Base-by-base conservation (phyloP, 2,888 invertebrate genomes). In the Oxyscelio sp. region DNA sequence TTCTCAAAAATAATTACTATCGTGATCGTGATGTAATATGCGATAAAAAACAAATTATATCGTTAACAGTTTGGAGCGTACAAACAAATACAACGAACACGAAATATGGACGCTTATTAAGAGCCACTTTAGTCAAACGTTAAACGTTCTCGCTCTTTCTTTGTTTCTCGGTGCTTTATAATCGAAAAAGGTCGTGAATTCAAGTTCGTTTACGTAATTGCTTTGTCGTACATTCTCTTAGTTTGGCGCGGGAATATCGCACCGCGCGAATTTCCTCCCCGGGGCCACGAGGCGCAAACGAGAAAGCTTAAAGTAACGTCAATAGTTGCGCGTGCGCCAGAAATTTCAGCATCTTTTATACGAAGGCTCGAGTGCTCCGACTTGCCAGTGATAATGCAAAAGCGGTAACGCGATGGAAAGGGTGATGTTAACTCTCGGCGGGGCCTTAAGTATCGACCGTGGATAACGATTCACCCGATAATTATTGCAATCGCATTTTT, bases 401-500 rank as follows among this genome's bases (percentile, higher is more conserved):
- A 9, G 13, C 19, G 27, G 48, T 48, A 45, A 45, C 63, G 63
- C 27, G 24, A 63, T 17, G 63, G 31, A n/a, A 9, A 63, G 48
- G 63, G 45, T 27, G 27, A 48, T 45, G 17, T 63, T 19, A 17
- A 27, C 45, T n/a, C 17, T 63, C 34, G n/a, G 58, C 38, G 13
- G 40, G 8, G 19, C 48, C 50, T 50, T 22, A 19, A 54, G 24
- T 27, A 54, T 54, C 54, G 54, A 27, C 24, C 54, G 54, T 13
- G 54, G 27, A 27, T 65, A 52, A 52, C 66, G 66, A 66, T 66
- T 52, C 50, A 22, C 66, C 21, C 38, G 24, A n/a, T 66, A 66
- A 66, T 66, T 66, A 52, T 50, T 34, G 50, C 52, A 31, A 8
- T 66, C 52, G 31, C 34, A 54, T 68, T 54, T 68, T 68, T 68